Percentiles rank a stretch among this genome's conserved stretches.
These are phyloP conservation scores for Habrosyne pyritoides DNA, from an alignment of 2,888 invertebrate genomes.

Conservation along the genomic window DNA sequence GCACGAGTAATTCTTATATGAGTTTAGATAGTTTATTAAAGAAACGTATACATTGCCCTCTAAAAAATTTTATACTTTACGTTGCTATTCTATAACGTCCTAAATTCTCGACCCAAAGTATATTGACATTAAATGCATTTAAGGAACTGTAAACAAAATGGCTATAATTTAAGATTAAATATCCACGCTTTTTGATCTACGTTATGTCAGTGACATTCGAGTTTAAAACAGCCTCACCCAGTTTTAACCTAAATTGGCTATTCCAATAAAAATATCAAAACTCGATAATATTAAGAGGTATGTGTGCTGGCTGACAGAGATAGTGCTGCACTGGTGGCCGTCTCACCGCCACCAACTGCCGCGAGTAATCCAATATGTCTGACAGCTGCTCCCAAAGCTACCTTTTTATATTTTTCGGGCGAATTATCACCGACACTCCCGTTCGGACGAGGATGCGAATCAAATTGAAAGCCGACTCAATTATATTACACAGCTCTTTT, in stretches of 20 bases:
- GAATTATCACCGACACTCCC: constrained; percentile 82
- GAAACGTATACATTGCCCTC: too few species aligned
- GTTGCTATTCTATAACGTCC: too few species aligned
- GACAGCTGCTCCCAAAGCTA: constrained; percentile 67
- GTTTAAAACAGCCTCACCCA: too few species aligned
- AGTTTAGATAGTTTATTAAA: too few species aligned
- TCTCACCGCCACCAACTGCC: constrained; percentile 23
- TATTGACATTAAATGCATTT: too few species aligned
- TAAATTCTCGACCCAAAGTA: too few species aligned
- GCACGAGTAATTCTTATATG: too few species aligned
- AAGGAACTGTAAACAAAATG: too few species aligned
- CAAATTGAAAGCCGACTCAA: constrained; percentile 83
- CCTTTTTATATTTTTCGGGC: constrained; percentile 82
- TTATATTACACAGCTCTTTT: constrained; percentile 71
- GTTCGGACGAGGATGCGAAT: constrained; percentile 76
- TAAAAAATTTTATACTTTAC: too few species aligned
- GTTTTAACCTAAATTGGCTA: not conserved
- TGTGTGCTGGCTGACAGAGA: constrained; percentile 10
- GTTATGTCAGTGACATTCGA: too few species aligned
- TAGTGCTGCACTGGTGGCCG: constrained; percentile 28
- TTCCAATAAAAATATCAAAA: constrained; percentile 9
- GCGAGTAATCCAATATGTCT: constrained; percentile 78
- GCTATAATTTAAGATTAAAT: too few species aligned
- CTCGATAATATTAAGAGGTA: constrained; percentile 18
- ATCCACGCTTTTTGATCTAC: too few species aligned